Percentiles rank a stretch among this genome's conserved stretches.
Conservation (phyloP, 2,888 invertebrate genomes). For the Dasypolia templi region DNA sequence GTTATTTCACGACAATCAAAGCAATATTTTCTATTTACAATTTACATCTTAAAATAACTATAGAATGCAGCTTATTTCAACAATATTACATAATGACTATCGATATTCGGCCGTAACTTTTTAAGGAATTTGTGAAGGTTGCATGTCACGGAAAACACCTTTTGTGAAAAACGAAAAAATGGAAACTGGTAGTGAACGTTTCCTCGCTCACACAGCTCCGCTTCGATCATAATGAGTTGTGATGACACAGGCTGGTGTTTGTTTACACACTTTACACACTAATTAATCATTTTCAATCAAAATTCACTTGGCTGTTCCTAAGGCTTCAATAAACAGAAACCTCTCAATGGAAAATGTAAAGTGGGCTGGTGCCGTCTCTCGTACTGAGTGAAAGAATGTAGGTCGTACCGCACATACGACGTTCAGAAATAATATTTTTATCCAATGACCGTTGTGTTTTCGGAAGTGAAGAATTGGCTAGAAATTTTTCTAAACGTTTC, state of each 20-base stretch:
- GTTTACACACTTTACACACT: constrained; percentile 8
- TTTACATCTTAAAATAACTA: too few relatives aligned
- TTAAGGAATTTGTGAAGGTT: neutral
- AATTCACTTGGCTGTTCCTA: constrained; percentile 22
- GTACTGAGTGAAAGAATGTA: constrained; percentile 8
- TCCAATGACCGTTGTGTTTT: neutral
- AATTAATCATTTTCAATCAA: constrained; percentile 53
- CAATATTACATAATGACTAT: too few relatives aligned
- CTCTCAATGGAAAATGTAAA: constrained; percentile 32
- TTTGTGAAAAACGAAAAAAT: neutral
- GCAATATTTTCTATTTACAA: too few relatives aligned
- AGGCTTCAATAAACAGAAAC: constrained; percentile 24
- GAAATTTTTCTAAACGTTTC: neutral
- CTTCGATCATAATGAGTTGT: neutral
- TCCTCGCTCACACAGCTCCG: neutral
- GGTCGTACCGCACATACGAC: neutral
- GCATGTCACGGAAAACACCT: constrained; percentile 5
- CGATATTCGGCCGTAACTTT: too few relatives aligned
- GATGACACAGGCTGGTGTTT: neutral
- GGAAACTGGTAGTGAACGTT: neutral
- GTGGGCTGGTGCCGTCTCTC: neutral
- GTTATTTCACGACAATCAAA: too few relatives aligned
- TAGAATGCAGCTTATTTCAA: too few relatives aligned
- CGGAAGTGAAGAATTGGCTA: neutral
- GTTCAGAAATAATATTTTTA: neutral